Evolutionary conservation across 2,797 vertebrate species (phyloP), one percentile per base, ranked within the genome.

Genomic region (Mus minutoides): DNA sequence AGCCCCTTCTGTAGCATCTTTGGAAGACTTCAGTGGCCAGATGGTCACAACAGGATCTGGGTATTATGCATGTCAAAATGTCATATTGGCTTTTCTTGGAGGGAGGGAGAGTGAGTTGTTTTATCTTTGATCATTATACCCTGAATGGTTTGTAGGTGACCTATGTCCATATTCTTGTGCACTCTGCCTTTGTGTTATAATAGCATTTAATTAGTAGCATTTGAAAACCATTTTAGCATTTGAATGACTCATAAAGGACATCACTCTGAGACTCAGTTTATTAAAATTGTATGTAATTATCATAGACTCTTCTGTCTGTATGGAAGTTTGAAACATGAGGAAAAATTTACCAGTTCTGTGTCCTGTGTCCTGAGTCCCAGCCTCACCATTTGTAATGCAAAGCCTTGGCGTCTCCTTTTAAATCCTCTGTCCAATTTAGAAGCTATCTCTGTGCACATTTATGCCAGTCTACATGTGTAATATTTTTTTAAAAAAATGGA

Each of bases 401-500:
- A 19, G 58, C 2, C 21, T 13, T 52, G 21, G 19, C n/a, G 1
- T 11, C 8, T 34, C 10, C 75, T 43, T 34, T 34, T 11, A 34
- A 6, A 43, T 54, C 12, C 31, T 31, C 58, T 58, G 7, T 43
- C 54, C 64, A 6, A 3, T 24, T 22, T 46, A 79, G 49, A 77
- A 69, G 49, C 34, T 43, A 24, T n/a, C 37, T 17, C 73, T 3
- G 3, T 43, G 6, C 26, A 12, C 1, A 2, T 10, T 9, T 21
- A 24, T 21, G 0, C 21, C 16, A 9, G 12, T 11, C 7, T 9
- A 6, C 31, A 54, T 1, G 6, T 49, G 3, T 40, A 54, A 46
- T 13, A 13, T 2, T 46, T 60, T 80, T 13, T 52, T 21, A 31
- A 10, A 67, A n/a, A n/a, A n/a, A 75, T n/a, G n/a, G n/a, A n/a